Base-by-base conservation (phyloP, 92 coral and sea anemone species). In the Zoanthus solanderi region DNA sequence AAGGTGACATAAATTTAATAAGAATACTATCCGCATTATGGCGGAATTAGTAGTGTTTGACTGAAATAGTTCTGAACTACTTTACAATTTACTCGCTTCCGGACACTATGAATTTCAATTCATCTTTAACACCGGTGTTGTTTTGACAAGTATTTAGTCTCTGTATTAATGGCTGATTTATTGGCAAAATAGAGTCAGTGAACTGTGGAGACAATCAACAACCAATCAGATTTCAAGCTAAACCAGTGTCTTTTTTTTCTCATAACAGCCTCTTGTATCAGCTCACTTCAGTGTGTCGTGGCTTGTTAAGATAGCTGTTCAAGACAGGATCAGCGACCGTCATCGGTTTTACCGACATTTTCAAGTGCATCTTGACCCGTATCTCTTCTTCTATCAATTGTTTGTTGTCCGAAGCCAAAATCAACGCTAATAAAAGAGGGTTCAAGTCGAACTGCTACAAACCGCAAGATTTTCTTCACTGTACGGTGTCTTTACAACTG, bases 101-200 rank as follows among this genome's bases (percentile, higher is more conserved):
- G 98, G 98, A 82, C 57, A 73, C 76, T 47, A 71, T 88, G 92
- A 83, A 89, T 89, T 94, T 93, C 93, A 93, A 86, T 87, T 84
- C 89, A 83, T 78, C 76, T 86, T 72, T 92, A 91, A 86, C 94
- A 76, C 89, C 58, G 76, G 92, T 86, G 85, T 95, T 95, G 96
- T 95, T 95, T 84, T 95, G 98, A 91, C 96, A 95, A 91, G 90
- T 82, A 84, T 87, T 93, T 93, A 71, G 95, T 89, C 90, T 63
- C 53, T 78, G 75, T 92, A 90, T 93, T 92, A 91, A 93, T 89
- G 71, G 79, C 79, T 93, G 96, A 93, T 93, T 92, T 90, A 91
- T 78, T 89, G 83, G 81, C 12, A 83, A 85, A 95, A 91, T 94
- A 93, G 90, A 86, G 83, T 92, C 90, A 88, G 78, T 94, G 74